Conservation (phyloP, 2,113 vertebrate genomes). For the Perca flavescens region DNA sequence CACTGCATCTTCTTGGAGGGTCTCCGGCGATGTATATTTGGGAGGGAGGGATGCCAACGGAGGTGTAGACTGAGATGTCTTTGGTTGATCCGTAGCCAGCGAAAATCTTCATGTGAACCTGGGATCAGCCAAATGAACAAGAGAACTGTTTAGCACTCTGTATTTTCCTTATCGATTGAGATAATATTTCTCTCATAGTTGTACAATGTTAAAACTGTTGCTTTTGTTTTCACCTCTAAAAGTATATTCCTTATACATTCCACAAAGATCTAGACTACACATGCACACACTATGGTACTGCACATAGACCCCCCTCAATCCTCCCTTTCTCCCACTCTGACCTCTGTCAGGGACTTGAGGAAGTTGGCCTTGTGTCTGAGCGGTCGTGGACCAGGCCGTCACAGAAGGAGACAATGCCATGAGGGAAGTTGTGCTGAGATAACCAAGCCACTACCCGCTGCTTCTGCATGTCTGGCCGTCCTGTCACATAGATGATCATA, state of each 20-base stretch:
- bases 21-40: constrained; percentile 96
- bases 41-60: constrained; percentile 91
- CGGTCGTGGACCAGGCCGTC: constrained; percentile 96
- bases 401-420: constrained; percentile 97
- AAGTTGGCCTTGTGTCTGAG: constrained; percentile 98
- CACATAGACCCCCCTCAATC: background rate
- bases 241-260: background rate
- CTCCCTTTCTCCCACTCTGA: constrained; percentile 62
- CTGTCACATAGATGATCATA: constrained; percentile 98
- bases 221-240: constrained; percentile 1
- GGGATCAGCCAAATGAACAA: constrained; percentile 43
- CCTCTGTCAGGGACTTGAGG: constrained; percentile 92
- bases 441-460: constrained; percentile 98
- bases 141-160: background rate
- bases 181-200: background rate
- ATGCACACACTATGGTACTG: background rate
- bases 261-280: background rate
- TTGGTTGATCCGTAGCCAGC: constrained; percentile 97
- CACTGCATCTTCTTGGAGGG: constrained; percentile 98
- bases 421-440: constrained; percentile 99
- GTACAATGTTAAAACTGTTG: background rate
- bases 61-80: constrained; percentile 96
- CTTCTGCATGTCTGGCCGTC: constrained; percentile 99
- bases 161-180: background rate
- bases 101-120: constrained; percentile 95